These are phyloP conservation scores for Ophonus ardosiacus DNA, from an alignment of 2,888 invertebrate genomes.

Conservation along the genomic window DNA sequence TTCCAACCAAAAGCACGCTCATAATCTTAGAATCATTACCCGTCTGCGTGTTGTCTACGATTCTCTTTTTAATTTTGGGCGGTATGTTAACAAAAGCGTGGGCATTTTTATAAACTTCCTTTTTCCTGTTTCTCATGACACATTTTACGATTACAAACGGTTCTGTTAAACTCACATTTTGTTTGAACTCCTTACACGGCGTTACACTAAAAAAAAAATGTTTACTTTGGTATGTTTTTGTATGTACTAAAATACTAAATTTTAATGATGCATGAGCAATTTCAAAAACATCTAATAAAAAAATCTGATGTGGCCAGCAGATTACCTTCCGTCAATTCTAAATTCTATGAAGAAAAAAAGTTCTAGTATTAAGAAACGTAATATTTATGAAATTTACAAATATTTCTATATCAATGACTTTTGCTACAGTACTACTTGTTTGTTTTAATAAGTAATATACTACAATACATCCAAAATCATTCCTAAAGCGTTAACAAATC, in stretches of 20 bases:
- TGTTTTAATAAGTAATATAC: too few relatives aligned
- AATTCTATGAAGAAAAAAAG: too few relatives aligned
- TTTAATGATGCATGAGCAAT: neutral
- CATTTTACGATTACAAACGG: constrained; percentile 78
- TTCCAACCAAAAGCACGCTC: constrained; percentile 88
- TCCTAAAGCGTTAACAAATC: too few relatives aligned
- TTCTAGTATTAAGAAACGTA: too few relatives aligned
- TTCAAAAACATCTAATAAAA: too few relatives aligned
- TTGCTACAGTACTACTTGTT: too few relatives aligned
- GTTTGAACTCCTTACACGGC: constrained; percentile 76
- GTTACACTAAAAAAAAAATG: constrained; percentile 73
- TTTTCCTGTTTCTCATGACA: constrained; percentile 69
- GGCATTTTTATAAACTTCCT: constrained; percentile 77
- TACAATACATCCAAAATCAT: too few relatives aligned
- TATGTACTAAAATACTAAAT: neutral
- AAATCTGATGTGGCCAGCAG: too few relatives aligned
- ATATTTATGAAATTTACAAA: too few relatives aligned
- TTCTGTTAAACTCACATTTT: constrained; percentile 72
- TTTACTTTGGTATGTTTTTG: neutral
- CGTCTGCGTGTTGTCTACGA: constrained; percentile 64
- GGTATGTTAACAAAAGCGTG: constrained; percentile 77
- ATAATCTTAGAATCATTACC: constrained; percentile 71
- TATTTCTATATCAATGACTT: too few relatives aligned
- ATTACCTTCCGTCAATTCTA: too few relatives aligned
- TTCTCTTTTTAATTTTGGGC: constrained; percentile 68